phyloP scores from a whole-genome alignment of 2,113 vertebrate genomes.

The Callocephalon fimbriatum region DNA sequence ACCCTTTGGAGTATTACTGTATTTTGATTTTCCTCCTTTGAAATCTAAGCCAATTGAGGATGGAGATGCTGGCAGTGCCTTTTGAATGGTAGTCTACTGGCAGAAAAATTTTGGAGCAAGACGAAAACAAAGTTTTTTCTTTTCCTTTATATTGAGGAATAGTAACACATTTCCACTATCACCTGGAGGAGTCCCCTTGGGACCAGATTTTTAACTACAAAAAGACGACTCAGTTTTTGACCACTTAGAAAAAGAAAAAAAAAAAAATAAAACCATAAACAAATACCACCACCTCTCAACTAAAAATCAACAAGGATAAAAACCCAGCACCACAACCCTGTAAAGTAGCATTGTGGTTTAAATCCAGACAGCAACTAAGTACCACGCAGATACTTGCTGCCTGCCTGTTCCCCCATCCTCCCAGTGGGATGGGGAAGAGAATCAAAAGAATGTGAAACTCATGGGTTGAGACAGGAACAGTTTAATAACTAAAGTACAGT shows the following conservation, averaged over 20 bases:
- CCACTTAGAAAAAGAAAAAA: not conserved
- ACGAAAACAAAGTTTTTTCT: not conserved
- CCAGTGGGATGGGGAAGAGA: not conserved
- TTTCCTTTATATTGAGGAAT: not conserved
- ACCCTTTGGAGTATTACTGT: not conserved
- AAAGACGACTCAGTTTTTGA: not conserved
- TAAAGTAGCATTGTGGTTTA: not conserved
- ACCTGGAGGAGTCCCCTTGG: not conserved
- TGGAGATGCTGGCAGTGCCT: not conserved
- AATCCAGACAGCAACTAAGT: not conserved
- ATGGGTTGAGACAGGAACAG: not conserved
- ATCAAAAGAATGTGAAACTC: not conserved
- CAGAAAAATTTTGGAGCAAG: not conserved
- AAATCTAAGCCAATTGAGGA: not conserved
- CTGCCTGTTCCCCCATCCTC: not conserved
- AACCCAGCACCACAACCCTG: rapidly evolving
- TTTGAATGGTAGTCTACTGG: not conserved
- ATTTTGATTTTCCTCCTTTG: not conserved
- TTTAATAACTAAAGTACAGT: not conserved
- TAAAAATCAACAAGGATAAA: not conserved
- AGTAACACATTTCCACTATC: not conserved
- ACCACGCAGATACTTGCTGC: not conserved
- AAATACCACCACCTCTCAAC: rapidly evolving
- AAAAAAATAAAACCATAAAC: rapidly evolving
- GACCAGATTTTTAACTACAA: not conserved